Conservation (phyloP, 2,797 vertebrate species). For the Nothura maculosa region DNA sequence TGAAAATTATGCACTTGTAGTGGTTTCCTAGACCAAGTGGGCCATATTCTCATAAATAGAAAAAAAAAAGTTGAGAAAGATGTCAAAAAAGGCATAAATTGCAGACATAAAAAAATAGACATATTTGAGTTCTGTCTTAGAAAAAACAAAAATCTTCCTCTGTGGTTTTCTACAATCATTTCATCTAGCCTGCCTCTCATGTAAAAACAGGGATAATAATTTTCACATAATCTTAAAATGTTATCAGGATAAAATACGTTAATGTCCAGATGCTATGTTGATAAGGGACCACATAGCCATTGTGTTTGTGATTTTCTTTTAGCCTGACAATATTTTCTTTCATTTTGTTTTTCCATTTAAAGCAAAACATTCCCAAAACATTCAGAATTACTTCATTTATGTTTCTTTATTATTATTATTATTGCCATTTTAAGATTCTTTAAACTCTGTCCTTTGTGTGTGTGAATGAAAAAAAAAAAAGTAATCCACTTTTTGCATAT, state of each 20-base stretch:
- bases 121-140: not conserved
- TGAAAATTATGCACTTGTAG: not conserved
- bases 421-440: not conserved
- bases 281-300: not conserved
- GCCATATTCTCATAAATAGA: not conserved
- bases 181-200: not conserved
- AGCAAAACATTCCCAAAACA: not conserved
- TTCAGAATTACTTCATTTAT: not conserved
- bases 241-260: not conserved
- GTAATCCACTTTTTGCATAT: not conserved
- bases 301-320: not conserved
- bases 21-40: not conserved
- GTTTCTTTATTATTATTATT: not conserved
- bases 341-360: not conserved
- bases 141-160: not conserved
- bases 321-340: not conserved
- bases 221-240: not conserved
- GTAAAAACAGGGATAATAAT: not conserved
- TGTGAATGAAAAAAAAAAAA: not conserved
- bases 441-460: not conserved
- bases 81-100: not conserved
- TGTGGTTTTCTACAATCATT: not conserved
- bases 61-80: not conserved
- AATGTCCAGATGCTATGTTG: fast-evolving
- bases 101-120: not conserved